These are phyloP conservation scores for Eristalis intricaria DNA, from an alignment of 2,888 invertebrate species.

Conservation along the genomic window DNA sequence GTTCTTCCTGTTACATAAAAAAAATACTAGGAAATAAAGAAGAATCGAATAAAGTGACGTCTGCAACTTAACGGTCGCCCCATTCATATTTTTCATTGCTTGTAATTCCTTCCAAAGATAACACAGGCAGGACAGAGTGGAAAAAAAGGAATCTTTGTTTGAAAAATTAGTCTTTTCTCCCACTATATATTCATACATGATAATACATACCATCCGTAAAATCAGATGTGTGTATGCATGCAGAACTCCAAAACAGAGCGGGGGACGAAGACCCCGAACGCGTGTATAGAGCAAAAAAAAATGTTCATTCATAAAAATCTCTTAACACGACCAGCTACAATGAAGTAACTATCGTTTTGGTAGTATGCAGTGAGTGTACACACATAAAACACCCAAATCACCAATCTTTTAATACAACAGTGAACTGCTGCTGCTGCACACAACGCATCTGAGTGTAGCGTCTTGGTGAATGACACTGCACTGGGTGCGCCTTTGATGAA, in stretches of 20 bases:
- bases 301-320: constrained; percentile 69
- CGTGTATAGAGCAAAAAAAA: constrained; percentile 44
- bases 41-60: constrained; percentile 13
- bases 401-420: constrained; percentile 22
- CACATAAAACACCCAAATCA: constrained; percentile 53
- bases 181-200: not conserved
- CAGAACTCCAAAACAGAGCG: constrained; percentile 32
- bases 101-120: constrained; percentile 55
- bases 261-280: constrained; percentile 31
- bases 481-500: not conserved
- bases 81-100: constrained; percentile 50
- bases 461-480: constrained; percentile 40
- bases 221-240: not conserved
- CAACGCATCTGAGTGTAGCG: not conserved
- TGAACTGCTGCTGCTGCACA: constrained; percentile 29
- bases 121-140: constrained; percentile 40
- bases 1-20: constrained; percentile 43
- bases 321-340: constrained; percentile 36
- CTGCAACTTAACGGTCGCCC: constrained; percentile 55
- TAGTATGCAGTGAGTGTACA: constrained; percentile 46
- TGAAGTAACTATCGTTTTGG: constrained; percentile 48
- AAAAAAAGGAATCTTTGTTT: constrained; percentile 62
- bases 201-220: too few relatives aligned
- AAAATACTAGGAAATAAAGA: constrained; percentile 3
- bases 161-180: constrained; percentile 21